Base-by-base conservation (phyloP, 2,797 vertebrate species). In the Otolemur crassicaudatus region DNA sequence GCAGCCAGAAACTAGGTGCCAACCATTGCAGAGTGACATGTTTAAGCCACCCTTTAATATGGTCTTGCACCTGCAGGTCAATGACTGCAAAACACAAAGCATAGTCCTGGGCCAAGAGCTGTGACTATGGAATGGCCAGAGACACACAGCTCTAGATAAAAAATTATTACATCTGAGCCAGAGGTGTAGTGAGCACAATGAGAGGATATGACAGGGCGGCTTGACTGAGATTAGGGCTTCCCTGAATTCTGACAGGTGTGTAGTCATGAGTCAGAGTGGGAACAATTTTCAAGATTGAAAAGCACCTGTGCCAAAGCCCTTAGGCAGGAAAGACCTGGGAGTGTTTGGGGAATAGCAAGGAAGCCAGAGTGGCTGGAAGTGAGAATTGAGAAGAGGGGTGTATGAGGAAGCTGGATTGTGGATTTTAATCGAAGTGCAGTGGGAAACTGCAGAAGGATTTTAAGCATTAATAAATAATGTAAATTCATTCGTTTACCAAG, bases 1-100 rank as follows among this genome's bases (percentile, higher is more conserved):
- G 10, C 70, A 88, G 88, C 60, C 85, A 91, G 95, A 93, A 93
- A 82, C 67, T 27, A 65, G 75, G 67, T 69, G 60, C n/a, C 60
- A 49, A 53, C 25, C 23, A 56, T 25, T n/a, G 23, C 19, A 84
- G 60, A 53, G 37, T 75, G 92, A 46, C 3, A 5, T 37, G 63
- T 73, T 37, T 61, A 72, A 83, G 16, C 29, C 27, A 37, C n/a
- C n/a, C 13, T 60, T 3, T 56, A 72, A 43, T 37, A 65, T 6
- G 22, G 16, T 63, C 72, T 76, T 80, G 27, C 14, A 87, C 16
- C 73, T 75, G 17, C 12, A 69, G 31, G 56, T 72, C 34, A 49
- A 69, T 69, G 6, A 1, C 22, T 89, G 60, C 53, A 63, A 53
- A 67, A 3, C 72, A 46, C 20, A 34, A 81, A 77, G 25, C 25